Percentiles rank a stretch among this genome's conserved stretches.
phyloP scores from a whole-genome alignment of 2,888 invertebrate genomes.

The Lysandra coridon region DNA sequence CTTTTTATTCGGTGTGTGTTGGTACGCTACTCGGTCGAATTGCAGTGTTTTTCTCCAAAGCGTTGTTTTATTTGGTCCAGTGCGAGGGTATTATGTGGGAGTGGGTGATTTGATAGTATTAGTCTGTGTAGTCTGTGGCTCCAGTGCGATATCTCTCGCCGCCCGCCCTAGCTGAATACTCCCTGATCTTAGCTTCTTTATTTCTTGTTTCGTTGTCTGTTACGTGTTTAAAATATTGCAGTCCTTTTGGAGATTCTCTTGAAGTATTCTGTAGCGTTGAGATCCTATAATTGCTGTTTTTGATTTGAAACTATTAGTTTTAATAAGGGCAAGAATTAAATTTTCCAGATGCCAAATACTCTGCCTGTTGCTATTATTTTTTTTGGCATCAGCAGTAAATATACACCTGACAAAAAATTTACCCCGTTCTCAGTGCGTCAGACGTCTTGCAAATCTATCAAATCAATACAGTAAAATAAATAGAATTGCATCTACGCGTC shows the following conservation, averaged over 20 bases:
- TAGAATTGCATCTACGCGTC: no score
- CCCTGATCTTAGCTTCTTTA: not conserved
- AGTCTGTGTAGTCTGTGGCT: slow-evolving; percentile 40
- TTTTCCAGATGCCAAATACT: no score
- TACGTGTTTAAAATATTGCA: slow-evolving; percentile 1
- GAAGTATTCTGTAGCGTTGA: no score
- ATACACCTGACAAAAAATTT: no score
- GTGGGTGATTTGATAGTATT: slow-evolving; percentile 42
- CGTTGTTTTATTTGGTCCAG: slow-evolving; percentile 17
- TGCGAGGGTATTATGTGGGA: slow-evolving; percentile 27
- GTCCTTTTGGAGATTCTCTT: not conserved
- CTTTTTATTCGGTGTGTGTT: not conserved
- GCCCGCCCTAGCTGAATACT: slow-evolving; percentile 41
- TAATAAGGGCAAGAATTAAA: no score
- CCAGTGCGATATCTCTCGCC: slow-evolving; percentile 45
- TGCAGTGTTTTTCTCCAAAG: not conserved
- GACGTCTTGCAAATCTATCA: no score
- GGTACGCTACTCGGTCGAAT: not conserved
- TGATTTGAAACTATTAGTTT: no score
- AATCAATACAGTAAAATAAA: no score
- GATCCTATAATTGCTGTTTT: no score
- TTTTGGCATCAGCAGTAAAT: no score
- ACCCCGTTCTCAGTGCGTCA: no score
- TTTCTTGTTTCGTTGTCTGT: slow-evolving; percentile 2
- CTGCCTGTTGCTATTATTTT: no score